Percentiles rank a stretch among this genome's conserved stretches.
These are phyloP conservation scores for Priocnemis perturbator DNA, from an alignment of 2,888 invertebrate species.

Conservation along the genomic window DNA sequence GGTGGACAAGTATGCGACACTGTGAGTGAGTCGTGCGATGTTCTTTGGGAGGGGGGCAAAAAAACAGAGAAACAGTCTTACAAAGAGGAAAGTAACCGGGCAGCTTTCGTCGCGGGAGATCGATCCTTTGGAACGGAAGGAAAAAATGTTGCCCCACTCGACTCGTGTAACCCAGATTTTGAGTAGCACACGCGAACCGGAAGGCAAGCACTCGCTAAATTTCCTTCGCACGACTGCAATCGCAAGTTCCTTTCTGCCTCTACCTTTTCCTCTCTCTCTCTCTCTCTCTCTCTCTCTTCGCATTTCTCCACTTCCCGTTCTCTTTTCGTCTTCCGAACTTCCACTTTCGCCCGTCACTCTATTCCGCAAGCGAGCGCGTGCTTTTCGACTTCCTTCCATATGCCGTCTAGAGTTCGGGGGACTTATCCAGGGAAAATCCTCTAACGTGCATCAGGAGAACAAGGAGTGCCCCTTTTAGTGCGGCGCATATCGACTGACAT, in stretches of 20 bases:
- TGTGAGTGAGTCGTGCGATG: too few relatives aligned
- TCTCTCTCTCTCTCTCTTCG: neutral
- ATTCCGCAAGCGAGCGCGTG: too few relatives aligned
- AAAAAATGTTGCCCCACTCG: conserved; percentile 10
- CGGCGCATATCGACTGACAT: too few relatives aligned
- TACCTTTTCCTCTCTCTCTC: neutral
- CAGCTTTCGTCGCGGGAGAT: neutral
- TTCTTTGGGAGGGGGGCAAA: neutral
- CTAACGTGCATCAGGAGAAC: too few relatives aligned
- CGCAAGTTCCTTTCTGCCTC: conserved; percentile 14
- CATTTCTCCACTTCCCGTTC: too few relatives aligned
- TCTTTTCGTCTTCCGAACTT: too few relatives aligned
- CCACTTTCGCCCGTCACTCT: too few relatives aligned
- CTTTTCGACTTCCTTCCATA: neutral
- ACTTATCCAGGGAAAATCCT: too few relatives aligned
- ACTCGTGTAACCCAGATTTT: conserved; percentile 47
- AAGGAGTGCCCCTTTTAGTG: too few relatives aligned
- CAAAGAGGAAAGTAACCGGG: too few relatives aligned
- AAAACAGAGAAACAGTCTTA: neutral
- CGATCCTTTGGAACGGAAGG: conserved; percentile 28
- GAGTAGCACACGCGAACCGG: conserved; percentile 46
- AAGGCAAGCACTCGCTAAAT: conserved; percentile 50
- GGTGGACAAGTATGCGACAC: too few relatives aligned
- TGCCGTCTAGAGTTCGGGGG: neutral
- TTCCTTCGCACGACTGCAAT: conserved; percentile 10